Conservation (phyloP, 2,113 vertebrate genomes). For the Gymnorhina tibicen region DNA sequence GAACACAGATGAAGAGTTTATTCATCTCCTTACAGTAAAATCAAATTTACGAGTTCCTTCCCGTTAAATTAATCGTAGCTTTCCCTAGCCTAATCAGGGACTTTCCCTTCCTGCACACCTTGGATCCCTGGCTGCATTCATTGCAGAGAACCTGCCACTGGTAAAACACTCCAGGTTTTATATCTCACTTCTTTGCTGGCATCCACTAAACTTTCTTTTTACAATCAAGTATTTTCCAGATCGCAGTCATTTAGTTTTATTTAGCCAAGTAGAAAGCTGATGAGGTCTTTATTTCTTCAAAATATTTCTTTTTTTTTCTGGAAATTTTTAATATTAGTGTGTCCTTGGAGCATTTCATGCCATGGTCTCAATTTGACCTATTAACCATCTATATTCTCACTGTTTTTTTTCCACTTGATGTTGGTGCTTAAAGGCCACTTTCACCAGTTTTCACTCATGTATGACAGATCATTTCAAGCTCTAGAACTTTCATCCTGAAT, state of each 20-base stretch:
- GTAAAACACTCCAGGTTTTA: not conserved
- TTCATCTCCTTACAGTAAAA: not conserved
- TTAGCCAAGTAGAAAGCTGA: not conserved
- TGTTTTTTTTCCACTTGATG: rapidly evolving
- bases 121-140: not conserved
- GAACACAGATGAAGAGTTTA: not conserved
- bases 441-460: not conserved
- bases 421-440: not conserved
- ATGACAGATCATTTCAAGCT: not conserved
- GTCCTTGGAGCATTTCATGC: not conserved
- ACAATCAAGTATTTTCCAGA: not conserved
- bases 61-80: not conserved
- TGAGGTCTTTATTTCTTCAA: not conserved
- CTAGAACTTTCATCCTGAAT: not conserved
- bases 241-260: not conserved
- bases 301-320: not conserved
- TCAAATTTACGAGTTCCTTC: not conserved
- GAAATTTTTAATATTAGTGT: not conserved
- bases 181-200: not conserved
- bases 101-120: not conserved
- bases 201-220: not conserved
- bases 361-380: not conserved
- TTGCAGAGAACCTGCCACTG: not conserved
- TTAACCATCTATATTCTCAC: not conserved
- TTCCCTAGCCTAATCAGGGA: not conserved